A percentile compares a stretch with the other conserved stretches of the same genome.
Evolutionary conservation across 2,888 invertebrate genomes (phyloP).

Genomic region (Panzeria rudis): DNA sequence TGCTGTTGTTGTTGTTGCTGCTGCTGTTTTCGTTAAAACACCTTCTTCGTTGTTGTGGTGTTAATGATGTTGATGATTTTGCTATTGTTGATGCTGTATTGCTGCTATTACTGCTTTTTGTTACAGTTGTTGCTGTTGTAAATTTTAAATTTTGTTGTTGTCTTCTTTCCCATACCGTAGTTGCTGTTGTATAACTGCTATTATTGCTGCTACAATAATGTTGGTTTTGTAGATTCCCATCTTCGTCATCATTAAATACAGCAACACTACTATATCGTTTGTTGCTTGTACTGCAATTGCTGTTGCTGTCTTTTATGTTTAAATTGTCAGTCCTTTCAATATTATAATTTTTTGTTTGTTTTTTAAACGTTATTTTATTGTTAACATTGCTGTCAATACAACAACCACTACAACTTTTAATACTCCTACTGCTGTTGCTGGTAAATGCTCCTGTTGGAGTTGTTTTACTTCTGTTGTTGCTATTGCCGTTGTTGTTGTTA

Average conservation of each 20-base stretch:
- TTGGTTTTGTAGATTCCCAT: constrained; percentile 38
- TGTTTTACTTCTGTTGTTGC: constrained; percentile 42
- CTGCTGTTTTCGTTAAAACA: constrained; percentile 9
- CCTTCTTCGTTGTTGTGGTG: constrained; percentile 47
- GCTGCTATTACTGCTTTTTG: constrained; percentile 52
- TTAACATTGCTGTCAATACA: constrained; percentile 35
- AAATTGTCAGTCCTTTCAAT: constrained; percentile 55
- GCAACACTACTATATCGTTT: constrained; percentile 27
- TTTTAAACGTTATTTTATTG: constrained; percentile 43
- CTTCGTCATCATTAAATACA: constrained; percentile 15
- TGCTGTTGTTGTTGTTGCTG: constrained; percentile 1
- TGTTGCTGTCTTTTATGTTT: constrained; percentile 43
- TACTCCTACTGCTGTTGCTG: constrained; percentile 39
- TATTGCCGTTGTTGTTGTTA: constrained; percentile 63
- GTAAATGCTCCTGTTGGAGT: constrained; percentile 28
- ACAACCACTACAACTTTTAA: constrained; percentile 16
- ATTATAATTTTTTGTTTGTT: constrained; percentile 41
- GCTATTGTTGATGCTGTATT: constrained; percentile 38
- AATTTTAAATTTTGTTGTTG: constrained; percentile 18
- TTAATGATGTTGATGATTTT: constrained; percentile 24
- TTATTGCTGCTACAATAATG: constrained; percentile 26
- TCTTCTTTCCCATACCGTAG: constrained; percentile 8
- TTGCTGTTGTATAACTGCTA: constrained; percentile 15
- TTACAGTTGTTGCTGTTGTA: constrained; percentile 40
- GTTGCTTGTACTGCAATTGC: constrained; percentile 36